phyloP scores from a whole-genome alignment of 2,113 vertebrate species.

The Cheilinus undulatus region DNA sequence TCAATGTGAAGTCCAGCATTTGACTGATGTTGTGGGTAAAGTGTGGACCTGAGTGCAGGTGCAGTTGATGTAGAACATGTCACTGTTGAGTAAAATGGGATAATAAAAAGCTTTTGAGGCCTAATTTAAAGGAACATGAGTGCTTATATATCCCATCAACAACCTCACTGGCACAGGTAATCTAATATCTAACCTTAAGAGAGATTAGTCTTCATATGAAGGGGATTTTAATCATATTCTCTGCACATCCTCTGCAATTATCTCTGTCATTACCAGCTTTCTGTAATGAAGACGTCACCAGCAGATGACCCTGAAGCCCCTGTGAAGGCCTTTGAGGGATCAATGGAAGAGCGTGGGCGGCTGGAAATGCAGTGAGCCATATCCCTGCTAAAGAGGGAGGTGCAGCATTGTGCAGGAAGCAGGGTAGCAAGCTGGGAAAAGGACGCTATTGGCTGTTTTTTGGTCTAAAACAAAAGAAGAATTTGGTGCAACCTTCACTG shows the following conservation, averaged over 20 bases:
- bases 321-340: constrained; percentile 23
- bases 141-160: not conserved
- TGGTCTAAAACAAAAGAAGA: constrained; percentile 31
- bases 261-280: constrained; percentile 5
- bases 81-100: constrained; percentile 14
- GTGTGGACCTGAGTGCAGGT: constrained; percentile 1
- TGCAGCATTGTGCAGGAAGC: constrained; percentile 33
- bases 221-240: constrained; percentile 1
- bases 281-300: constrained; percentile 6
- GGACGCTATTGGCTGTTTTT: constrained; percentile 33
- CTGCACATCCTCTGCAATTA: not conserved
- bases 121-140: constrained; percentile 34
- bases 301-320: constrained; percentile 30
- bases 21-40: constrained; percentile 18
- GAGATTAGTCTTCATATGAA: not conserved
- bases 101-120: not conserved
- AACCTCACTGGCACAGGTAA: not conserved
- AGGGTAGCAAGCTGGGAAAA: constrained; percentile 34
- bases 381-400: constrained; percentile 21
- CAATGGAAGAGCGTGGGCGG: constrained; percentile 5
- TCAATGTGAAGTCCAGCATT: constrained; percentile 23
- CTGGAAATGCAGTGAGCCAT: not conserved
- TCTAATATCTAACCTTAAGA: constrained; percentile 1
- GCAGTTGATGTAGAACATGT: not conserved
- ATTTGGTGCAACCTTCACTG: constrained; percentile 40